phyloP scores from a whole-genome alignment of 1,140 invertebrate species.

The Drosophila lini region DNA sequence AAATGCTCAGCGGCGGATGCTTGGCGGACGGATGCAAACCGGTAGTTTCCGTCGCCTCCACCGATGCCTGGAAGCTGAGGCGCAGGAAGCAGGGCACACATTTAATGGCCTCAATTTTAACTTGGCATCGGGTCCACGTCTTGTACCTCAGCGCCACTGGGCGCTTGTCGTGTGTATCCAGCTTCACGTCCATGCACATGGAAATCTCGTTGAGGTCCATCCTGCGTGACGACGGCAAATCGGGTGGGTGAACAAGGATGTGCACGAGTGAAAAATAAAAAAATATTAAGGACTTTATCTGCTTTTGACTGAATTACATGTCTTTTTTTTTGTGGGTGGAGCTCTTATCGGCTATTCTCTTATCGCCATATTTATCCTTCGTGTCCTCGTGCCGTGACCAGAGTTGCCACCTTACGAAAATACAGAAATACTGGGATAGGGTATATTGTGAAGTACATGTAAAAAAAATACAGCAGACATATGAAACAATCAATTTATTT shows the following conservation, averaged over 20 bases:
- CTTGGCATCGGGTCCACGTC: slow-evolving; percentile 76
- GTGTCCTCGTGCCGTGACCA: slow-evolving; percentile 32
- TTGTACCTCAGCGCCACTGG: slow-evolving; percentile 71
- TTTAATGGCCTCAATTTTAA: slow-evolving; percentile 84
- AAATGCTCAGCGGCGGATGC: slow-evolving; percentile 51
- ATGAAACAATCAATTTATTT: no score
- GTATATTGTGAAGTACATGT: no score
- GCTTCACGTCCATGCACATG: slow-evolving; percentile 81
- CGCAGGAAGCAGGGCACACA: slow-evolving; percentile 81
- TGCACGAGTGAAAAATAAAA: slow-evolving; percentile 58
- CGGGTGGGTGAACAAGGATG: slow-evolving; percentile 19
- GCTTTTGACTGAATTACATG: slow-evolving; percentile 26
- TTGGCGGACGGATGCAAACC: slow-evolving; percentile 23
- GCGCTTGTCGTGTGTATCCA: slow-evolving; percentile 82
- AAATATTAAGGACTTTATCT: slow-evolving; percentile 34
- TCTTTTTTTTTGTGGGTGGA: slow-evolving; percentile 43
- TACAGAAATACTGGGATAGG: background rate
- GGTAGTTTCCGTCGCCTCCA: slow-evolving; percentile 8
- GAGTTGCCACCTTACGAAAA: slow-evolving; percentile 5
- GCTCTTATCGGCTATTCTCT: slow-evolving; percentile 41
- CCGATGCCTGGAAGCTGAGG: slow-evolving; percentile 56
- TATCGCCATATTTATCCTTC: slow-evolving; percentile 39
- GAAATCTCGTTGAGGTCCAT: slow-evolving; percentile 83
- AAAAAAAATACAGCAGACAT: no score
- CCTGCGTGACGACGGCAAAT: slow-evolving; percentile 2